Conservation (phyloP, 2,888 invertebrate genomes). For the Polymixis flavicincta region DNA sequence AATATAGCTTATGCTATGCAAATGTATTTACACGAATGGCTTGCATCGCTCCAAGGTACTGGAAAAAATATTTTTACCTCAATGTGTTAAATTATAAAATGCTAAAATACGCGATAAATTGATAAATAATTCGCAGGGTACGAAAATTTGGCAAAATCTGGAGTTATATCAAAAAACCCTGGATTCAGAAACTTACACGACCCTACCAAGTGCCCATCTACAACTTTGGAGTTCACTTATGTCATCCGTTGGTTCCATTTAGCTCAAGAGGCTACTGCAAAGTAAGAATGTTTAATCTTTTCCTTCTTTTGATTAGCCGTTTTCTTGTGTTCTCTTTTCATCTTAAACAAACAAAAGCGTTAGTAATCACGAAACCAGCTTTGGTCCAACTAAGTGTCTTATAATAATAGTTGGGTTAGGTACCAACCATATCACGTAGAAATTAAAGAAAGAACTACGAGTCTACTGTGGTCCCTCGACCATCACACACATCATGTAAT, state of each 20-base stretch:
- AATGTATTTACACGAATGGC: constrained; percentile 24
- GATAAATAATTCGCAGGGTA: constrained; percentile 42
- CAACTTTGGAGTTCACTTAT: constrained; percentile 54
- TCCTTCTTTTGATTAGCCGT: background rate
- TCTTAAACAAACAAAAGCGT: background rate
- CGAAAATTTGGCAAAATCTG: constrained; percentile 50
- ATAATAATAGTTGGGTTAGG: no score
- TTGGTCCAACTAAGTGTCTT: background rate
- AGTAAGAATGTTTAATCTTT: constrained; percentile 46
- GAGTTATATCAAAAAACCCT: constrained; percentile 48
- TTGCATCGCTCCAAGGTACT: constrained; percentile 21
- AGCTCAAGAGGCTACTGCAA: constrained; percentile 24
- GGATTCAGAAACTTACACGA: constrained; percentile 63
- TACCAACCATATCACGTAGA: background rate
- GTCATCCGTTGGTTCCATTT: constrained; percentile 37
- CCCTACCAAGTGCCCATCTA: constrained; percentile 35
- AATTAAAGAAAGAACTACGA: no score
- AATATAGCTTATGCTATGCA: constrained; percentile 28
- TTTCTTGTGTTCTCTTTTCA: background rate
- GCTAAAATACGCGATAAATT: background rate
- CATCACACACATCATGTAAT: no score
- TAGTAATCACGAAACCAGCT: background rate
- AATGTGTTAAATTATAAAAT: background rate
- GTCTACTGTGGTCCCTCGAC: no score
- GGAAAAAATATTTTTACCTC: background rate